Percentiles rank a stretch among this genome's conserved stretches.
Conservation (phyloP, 2,797 vertebrate species). For the Carduelis carduelis region DNA sequence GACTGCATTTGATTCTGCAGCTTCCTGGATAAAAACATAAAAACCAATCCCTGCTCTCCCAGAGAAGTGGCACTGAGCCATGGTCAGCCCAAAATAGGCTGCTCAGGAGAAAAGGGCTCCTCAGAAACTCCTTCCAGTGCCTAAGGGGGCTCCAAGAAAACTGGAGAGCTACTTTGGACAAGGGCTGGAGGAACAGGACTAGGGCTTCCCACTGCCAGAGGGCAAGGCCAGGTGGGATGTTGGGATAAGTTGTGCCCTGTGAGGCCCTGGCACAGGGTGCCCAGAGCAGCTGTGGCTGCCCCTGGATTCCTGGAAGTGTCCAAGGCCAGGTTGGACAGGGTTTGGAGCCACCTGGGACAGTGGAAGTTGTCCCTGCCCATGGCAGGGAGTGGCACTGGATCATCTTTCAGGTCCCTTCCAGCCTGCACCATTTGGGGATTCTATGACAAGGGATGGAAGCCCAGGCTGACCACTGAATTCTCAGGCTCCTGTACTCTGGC, state of each 20-base stretch:
- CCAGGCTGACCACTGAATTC: not conserved
- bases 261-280: not conserved
- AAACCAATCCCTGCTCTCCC: not conserved
- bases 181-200: not conserved
- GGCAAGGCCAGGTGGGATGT: accelerated
- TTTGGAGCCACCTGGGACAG: accelerated
- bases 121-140: not conserved
- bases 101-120: not conserved
- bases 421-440: not conserved
- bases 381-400: not conserved
- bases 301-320: not conserved
- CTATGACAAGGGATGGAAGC: not conserved
- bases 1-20: not conserved
- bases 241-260: accelerated
- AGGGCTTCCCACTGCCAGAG: not conserved
- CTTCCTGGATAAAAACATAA: not conserved
- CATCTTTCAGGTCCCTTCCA: not conserved
- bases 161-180: not conserved
- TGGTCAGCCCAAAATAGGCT: not conserved
- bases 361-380: not conserved
- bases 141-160: not conserved
- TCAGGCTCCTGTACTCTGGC: not conserved
- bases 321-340: accelerated
- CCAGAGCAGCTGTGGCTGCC: not conserved
- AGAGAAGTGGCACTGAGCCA: not conserved